Percentiles rank a stretch among this genome's conserved stretches.
These are phyloP conservation scores for Halesus radiatus DNA, from an alignment of 1,140 invertebrate genomes.

Conservation along the genomic window DNA sequence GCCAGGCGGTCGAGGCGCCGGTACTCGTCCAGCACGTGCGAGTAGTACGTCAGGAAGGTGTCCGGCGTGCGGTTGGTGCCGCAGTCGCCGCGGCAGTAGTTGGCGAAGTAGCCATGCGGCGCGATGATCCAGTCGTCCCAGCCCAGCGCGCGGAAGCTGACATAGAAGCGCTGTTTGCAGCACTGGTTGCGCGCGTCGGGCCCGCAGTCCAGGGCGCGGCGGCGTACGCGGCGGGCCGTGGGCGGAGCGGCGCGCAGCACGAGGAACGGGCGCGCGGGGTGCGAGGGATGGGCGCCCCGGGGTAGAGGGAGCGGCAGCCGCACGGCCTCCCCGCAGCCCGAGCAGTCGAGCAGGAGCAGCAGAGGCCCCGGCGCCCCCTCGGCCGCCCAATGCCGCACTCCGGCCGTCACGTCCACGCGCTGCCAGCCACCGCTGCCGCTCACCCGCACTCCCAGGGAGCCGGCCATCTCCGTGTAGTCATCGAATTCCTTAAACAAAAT, in stretches of 20 bases:
- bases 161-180: conserved; percentile 92
- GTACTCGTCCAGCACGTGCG: conserved; percentile 91
- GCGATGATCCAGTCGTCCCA: conserved; percentile 98
- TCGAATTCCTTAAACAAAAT: conserved; percentile 70
- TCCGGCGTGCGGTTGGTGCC: conserved; percentile 82
- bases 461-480: conserved; percentile 76
- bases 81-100: conserved; percentile 93
- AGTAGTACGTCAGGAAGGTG: conserved; percentile 88
- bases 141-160: conserved; percentile 90
- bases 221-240: conserved; percentile 77
- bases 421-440: conserved; percentile 84
- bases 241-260: conserved; percentile 78
- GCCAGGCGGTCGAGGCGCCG: conserved; percentile 81
- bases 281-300: conserved; percentile 58
- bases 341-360: conserved; percentile 86
- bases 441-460: conserved; percentile 78
- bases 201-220: conserved; percentile 86
- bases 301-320: conserved; percentile 70
- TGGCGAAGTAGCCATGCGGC: conserved; percentile 91
- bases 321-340: conserved; percentile 82
- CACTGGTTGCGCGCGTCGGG: conserved; percentile 80
- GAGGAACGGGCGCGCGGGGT: conserved; percentile 84
- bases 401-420: conserved; percentile 85
- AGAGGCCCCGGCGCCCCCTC: conserved; percentile 74
- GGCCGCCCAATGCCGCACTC: conserved; percentile 79